Base-by-base conservation (phyloP, 2,888 invertebrate genomes). In the Cheilosia vulpina region DNA sequence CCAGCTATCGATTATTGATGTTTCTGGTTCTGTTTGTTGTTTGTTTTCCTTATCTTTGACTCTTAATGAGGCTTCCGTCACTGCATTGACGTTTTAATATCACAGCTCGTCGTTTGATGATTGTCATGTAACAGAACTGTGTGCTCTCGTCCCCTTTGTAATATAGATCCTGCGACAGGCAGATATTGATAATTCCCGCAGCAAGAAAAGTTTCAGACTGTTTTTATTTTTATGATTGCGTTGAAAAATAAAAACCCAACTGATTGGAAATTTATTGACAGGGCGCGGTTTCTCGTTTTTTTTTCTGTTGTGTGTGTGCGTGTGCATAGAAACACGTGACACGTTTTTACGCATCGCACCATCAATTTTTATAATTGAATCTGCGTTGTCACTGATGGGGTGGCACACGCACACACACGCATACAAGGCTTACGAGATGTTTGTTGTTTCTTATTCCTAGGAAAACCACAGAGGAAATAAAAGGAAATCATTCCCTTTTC, bases 51-150 rank as follows among this genome's bases (percentile, higher is more conserved):
- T 47, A 45, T 34, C 43, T 45, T 50, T 43, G 62, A 60, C 19
- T 55, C 68, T 50, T 69, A 79, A 73, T 84, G 79, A 69, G 75
- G 79, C 73, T 53, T 69, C 24, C 55, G 58, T 24, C 45, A 15
- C 65, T 38, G 65, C 65, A 24, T 69, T 79, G 83, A 79, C 73
- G 73, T 83, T 83, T 83, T 79, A 79, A 79, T 75, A 84, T 79
- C 58, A 31, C 31, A 65, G 69, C 58, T 60, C 27, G 27, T 27
- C 27, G 27, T 27, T 27, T 27, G 27, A 27, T 27, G 1, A 0
- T 27, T 6, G 6, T 27, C 4, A 2, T 27, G 2, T 27, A 27
- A 2, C 27, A 6, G 27, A 27, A 1, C 27, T 27, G 27, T 27
- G 27, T 27, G 1, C 27, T 7, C 7, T 27, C 27, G 27, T 5